These are phyloP conservation scores for Scolanthus callimorphus DNA, from an alignment of 92 coral and sea anemone genomes.

Conservation along the genomic window DNA sequence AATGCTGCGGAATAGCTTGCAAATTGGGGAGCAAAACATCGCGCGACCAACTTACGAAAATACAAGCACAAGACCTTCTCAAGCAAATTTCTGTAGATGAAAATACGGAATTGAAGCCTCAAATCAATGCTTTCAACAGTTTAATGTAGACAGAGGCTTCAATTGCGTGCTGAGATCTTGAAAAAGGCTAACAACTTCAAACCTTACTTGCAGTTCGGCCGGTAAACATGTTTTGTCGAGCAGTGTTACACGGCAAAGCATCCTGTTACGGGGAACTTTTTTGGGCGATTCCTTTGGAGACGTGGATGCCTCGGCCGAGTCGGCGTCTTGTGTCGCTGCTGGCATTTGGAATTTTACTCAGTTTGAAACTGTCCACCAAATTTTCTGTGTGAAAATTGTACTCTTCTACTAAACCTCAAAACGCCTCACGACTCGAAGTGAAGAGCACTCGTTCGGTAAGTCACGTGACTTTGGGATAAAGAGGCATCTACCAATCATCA, in stretches of 20 bases:
- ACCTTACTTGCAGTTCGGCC: no score
- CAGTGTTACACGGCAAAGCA: constrained; percentile 81
- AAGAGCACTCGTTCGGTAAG: background rate
- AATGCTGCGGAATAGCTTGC: no score
- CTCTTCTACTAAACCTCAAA: background rate
- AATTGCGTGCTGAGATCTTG: no score
- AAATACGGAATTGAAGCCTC: no score
- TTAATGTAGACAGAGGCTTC: no score
- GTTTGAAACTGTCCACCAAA: background rate
- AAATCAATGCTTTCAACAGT: no score
- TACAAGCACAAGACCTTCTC: no score
- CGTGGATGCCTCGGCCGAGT: constrained; percentile 42
- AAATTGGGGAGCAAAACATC: no score
- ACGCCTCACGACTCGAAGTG: background rate
- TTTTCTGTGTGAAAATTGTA: background rate
- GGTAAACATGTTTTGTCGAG: constrained; percentile 85
- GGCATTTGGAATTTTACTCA: constrained; percentile 34
- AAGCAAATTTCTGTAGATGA: no score
- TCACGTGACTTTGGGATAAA: constrained; percentile 1
- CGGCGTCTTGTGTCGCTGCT: constrained; percentile 48
- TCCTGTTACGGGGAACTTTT: constrained; percentile 78
- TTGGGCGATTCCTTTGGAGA: constrained; percentile 47
- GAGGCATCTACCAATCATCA: background rate
- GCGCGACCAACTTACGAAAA: no score
- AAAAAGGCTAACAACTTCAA: no score